These are phyloP conservation scores for Halictus ligatus DNA, from an alignment of 2,888 invertebrate species.

Conservation along the genomic window DNA sequence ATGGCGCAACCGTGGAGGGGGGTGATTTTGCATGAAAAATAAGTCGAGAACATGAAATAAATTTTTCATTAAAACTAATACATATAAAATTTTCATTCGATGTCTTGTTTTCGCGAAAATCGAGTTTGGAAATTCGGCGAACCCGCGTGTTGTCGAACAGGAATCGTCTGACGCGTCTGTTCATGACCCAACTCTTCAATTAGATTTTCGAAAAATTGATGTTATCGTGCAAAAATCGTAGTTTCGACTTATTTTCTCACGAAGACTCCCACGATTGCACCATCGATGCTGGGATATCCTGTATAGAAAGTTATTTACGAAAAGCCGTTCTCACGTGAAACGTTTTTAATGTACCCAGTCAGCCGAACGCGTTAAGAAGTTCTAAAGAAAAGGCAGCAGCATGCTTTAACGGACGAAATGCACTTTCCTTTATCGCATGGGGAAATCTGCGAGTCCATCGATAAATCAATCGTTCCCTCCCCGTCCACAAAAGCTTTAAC, in stretches of 20 bases:
- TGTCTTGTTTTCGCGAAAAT: too few species aligned
- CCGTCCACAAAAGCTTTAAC: slow-evolving; percentile 51
- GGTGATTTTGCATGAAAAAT: too few species aligned
- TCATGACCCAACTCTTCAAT: too few species aligned
- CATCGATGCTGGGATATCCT: not conserved
- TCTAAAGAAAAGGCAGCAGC: slow-evolving; percentile 22
- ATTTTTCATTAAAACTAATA: not conserved
- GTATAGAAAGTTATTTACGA: not conserved
- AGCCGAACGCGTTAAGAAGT: slow-evolving; percentile 17
- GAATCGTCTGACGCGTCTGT: too few species aligned
- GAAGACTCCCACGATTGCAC: not conserved
- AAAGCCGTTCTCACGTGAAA: slow-evolving; percentile 18
- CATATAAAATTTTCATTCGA: not conserved
- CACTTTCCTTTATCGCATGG: slow-evolving; percentile 49
- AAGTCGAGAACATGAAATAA: too few species aligned
- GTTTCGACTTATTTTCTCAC: not conserved
- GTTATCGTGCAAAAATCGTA: not conserved
- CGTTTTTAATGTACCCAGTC: not conserved
- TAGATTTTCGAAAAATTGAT: not conserved
- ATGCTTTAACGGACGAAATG: slow-evolving; percentile 45
- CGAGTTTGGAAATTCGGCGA: too few species aligned
- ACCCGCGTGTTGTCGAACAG: too few species aligned
- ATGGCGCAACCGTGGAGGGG: too few species aligned
- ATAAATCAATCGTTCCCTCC: slow-evolving; percentile 42
- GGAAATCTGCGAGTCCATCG: slow-evolving; percentile 47